These are phyloP conservation scores for Phoenicopterus ruber DNA, from an alignment of 2,113 vertebrate species.

Conservation along the genomic window DNA sequence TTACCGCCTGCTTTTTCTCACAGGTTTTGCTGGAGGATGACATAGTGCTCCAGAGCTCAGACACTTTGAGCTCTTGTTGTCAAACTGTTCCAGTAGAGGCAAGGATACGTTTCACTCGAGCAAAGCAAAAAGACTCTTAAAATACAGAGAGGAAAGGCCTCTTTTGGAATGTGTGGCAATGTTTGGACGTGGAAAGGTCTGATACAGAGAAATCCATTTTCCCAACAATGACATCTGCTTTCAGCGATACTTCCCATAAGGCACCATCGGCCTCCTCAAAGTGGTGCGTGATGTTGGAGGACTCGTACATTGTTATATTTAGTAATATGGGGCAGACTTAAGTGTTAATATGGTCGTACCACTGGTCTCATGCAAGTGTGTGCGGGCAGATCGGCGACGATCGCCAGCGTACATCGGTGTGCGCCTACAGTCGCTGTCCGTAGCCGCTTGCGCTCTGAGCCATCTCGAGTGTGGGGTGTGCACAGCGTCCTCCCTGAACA, in stretches of 20 bases:
- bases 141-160: not conserved
- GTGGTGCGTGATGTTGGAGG: not conserved
- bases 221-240: not conserved
- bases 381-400: not conserved
- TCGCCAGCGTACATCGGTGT: rapidly evolving
- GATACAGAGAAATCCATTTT: not conserved
- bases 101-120: not conserved
- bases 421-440: rapidly evolving
- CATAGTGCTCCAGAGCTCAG: not conserved
- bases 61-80: not conserved
- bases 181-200: not conserved
- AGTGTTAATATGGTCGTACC: not conserved
- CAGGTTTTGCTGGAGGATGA: not conserved
- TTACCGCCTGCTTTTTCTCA: not conserved
- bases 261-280: not conserved
- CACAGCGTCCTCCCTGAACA: not conserved
- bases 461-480: rapidly evolving
- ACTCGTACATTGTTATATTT: rapidly evolving
- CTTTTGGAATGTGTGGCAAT: not conserved
- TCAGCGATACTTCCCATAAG: not conserved
- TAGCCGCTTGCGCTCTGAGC: not conserved
- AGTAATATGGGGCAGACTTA: not conserved
- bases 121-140: not conserved
- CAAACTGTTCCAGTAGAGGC: not conserved
- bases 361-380: not conserved